Evolutionary conservation across 2,797 vertebrate genomes (phyloP).

Genomic region (Myotis myotis): DNA sequence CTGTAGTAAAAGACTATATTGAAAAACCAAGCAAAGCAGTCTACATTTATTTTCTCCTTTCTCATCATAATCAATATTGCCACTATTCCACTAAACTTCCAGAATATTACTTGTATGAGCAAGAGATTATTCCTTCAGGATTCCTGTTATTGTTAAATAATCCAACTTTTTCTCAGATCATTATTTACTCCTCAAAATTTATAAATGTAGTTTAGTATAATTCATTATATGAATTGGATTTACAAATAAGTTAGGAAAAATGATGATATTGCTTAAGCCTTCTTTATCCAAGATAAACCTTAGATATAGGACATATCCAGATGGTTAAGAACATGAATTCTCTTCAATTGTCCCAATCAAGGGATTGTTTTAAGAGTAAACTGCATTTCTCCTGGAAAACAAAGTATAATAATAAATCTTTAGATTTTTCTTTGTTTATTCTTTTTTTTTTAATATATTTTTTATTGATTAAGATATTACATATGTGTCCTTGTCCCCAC

Average conservation of each 20-base stretch:
- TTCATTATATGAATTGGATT: not conserved
- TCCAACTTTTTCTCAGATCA: not conserved
- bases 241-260: not conserved
- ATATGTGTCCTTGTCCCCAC: too few relatives aligned
- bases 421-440: not conserved
- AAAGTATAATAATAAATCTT: not conserved
- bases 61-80: not conserved
- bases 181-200: not conserved
- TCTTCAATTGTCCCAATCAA: not conserved
- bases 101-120: not conserved
- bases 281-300: not conserved
- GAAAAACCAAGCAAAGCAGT: not conserved
- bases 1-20: not conserved
- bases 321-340: not conserved
- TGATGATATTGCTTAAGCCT: not conserved
- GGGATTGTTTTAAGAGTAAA: not conserved
- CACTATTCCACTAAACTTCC: not conserved
- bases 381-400: conserved; percentile 3
- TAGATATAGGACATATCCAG: not conserved
- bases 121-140: not conserved
- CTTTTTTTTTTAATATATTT: too few relatives aligned
- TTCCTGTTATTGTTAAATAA: not conserved
- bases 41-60: not conserved
- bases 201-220: not conserved
- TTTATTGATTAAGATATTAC: too few relatives aligned